A percentile compares a stretch with the other conserved stretches of the same genome.
phyloP scores from a whole-genome alignment of 2,888 invertebrate genomes.

The Argyra leucocephala region DNA sequence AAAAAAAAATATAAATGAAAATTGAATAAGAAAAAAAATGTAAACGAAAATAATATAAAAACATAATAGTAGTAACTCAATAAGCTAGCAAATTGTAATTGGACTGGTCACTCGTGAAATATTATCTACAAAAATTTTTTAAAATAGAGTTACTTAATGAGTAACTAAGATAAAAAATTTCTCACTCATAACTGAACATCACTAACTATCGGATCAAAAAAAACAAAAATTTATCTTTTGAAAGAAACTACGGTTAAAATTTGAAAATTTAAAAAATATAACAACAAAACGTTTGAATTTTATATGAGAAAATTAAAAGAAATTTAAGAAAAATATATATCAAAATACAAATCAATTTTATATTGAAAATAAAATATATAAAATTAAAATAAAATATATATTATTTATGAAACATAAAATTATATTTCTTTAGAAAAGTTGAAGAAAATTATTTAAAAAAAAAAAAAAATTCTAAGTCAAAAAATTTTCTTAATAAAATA shows the following conservation, averaged over 20 bases:
- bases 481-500: not conserved
- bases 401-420: not conserved
- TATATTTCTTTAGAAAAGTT: not conserved
- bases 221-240: not conserved
- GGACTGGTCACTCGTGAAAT: slow-evolving; percentile 10
- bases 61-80: not conserved
- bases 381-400: slow-evolving; percentile 14
- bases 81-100: not conserved
- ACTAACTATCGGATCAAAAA: slow-evolving; percentile 38
- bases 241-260: not conserved
- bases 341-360: not conserved
- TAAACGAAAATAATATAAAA: not conserved
- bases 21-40: not conserved
- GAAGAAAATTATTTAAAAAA: not conserved
- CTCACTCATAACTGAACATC: slow-evolving; percentile 41
- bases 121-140: not conserved
- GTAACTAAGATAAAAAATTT: not conserved
- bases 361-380: not conserved
- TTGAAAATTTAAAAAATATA: not conserved
- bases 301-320: not conserved
- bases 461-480: not conserved
- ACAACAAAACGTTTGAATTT: not conserved
- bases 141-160: slow-evolving; percentile 1
- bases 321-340: not conserved
- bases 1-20: too few species aligned